Evolutionary conservation across 1,140 invertebrate species (phyloP).

Genomic region (Arctopsyche grandis): DNA sequence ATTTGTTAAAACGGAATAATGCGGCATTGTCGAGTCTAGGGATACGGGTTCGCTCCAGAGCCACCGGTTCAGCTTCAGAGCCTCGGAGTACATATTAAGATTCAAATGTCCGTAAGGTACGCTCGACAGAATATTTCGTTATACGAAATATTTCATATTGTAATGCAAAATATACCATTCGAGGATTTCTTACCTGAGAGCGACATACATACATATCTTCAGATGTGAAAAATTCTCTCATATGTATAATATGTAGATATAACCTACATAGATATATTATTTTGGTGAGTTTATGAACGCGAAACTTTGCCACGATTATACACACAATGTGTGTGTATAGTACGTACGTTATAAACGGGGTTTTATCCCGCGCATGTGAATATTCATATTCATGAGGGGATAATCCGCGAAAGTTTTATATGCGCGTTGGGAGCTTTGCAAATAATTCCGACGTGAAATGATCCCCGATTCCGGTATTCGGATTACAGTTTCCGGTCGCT

Average conservation of each 20-base stretch:
- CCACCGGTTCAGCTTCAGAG: too few relatives aligned
- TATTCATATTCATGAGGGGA: conserved; percentile 41
- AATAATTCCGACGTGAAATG: conserved; percentile 27
- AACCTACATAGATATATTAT: too few relatives aligned
- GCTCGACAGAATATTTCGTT: conserved; percentile 3
- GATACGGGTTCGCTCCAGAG: too few relatives aligned
- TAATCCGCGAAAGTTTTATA: conserved; percentile 42
- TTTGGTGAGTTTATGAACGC: too few relatives aligned
- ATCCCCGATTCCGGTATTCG: conserved; percentile 30
- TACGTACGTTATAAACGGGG: conserved; percentile 9
- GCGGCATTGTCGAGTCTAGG: too few relatives aligned
- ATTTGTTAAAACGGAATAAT: too few relatives aligned
- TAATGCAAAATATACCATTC: background rate
- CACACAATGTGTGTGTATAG: too few relatives aligned
- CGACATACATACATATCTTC: too few relatives aligned
- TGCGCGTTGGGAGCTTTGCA: conserved; percentile 17
- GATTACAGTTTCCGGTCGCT: conserved; percentile 38
- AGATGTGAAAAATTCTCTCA: too few relatives aligned
- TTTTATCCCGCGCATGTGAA: conserved; percentile 20
- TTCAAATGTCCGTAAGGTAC: background rate
- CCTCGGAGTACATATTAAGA: background rate
- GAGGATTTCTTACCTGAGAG: too few relatives aligned
- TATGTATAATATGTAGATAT: too few relatives aligned
- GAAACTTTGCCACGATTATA: too few relatives aligned
- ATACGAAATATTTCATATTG: background rate